Percentiles rank a stretch among this genome's conserved stretches.
Evolutionary conservation across 1,140 invertebrate species (phyloP).

Genomic region (Polyergus mexicanus): DNA sequence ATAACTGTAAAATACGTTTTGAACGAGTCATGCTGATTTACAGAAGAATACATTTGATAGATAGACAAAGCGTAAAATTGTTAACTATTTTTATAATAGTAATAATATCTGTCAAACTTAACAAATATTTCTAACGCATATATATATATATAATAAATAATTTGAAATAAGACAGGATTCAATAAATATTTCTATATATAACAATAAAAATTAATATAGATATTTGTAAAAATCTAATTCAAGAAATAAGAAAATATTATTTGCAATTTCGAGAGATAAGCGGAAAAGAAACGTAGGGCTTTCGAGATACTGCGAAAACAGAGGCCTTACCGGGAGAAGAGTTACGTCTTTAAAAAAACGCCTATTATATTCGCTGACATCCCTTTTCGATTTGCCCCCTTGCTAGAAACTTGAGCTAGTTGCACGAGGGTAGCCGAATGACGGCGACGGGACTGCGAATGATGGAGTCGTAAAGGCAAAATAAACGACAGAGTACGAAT

Average conservation of each 20-base stretch:
- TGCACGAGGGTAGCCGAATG: not conserved
- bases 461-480: constrained; percentile 9
- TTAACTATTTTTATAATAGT: not conserved
- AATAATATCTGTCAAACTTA: not conserved
- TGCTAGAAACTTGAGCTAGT: constrained; percentile 27
- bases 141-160: constrained; percentile 7
- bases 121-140: not conserved
- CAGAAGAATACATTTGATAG: not conserved
- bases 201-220: not conserved
- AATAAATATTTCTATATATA: constrained; percentile 9
- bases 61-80: not conserved
- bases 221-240: not conserved
- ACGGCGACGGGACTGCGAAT: not conserved
- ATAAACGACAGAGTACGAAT: constrained; percentile 12
- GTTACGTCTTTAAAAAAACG: constrained; percentile 23
- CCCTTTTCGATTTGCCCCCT: not conserved
- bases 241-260: not conserved
- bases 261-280: not conserved
- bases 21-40: not conserved
- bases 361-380: not conserved
- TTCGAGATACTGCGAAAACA: not conserved
- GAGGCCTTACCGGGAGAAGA: not conserved
- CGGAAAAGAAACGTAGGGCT: not conserved
- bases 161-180: not conserved
- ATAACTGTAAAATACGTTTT: not conserved